A percentile compares a stretch with the other conserved stretches of the same genome.
phyloP scores from a whole-genome alignment of 2,888 invertebrate species.

The Melitaea athalia region DNA sequence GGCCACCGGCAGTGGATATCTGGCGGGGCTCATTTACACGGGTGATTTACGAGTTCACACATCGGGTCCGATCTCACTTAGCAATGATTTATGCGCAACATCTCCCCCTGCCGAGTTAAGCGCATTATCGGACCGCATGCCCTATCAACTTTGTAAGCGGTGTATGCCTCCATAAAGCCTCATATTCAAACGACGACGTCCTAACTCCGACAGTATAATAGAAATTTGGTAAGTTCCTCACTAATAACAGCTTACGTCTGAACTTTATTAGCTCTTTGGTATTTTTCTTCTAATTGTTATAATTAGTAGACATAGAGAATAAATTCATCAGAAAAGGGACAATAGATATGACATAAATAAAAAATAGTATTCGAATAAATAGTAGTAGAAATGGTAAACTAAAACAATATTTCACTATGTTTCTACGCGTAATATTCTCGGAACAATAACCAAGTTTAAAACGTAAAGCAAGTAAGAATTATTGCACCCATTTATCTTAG shows the following conservation, averaged over 20 bases:
- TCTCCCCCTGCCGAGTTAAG: slow-evolving; percentile 74
- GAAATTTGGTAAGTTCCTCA: neutral
- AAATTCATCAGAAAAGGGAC: neutral
- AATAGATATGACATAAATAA: neutral
- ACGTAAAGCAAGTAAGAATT: slow-evolving; percentile 47
- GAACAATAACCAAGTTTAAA: slow-evolving; percentile 37
- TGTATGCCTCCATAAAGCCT: slow-evolving; percentile 47
- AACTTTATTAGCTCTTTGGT: neutral
- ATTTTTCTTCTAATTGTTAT: neutral
- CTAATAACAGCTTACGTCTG: neutral
- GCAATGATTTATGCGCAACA: slow-evolving; percentile 79
- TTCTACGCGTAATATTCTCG: slow-evolving; percentile 9
- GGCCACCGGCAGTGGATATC: slow-evolving; percentile 65
- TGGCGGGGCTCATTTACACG: slow-evolving; percentile 71
- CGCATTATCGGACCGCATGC: slow-evolving; percentile 75
- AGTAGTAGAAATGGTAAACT: neutral
- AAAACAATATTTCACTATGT: neutral
- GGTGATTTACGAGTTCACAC: slow-evolving; percentile 80
- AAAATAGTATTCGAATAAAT: neutral
- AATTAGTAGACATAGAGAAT: neutral
- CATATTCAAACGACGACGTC: slow-evolving; percentile 29
- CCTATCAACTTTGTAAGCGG: slow-evolving; percentile 73
- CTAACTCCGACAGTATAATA: neutral
- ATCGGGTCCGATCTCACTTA: slow-evolving; percentile 78
- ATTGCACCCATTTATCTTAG: slow-evolving; percentile 56